Evolutionary conservation across 1,140 invertebrate species (phyloP), one percentile per base, ranked within the genome.

Genomic region (Neodiprion fabricii): DNA sequence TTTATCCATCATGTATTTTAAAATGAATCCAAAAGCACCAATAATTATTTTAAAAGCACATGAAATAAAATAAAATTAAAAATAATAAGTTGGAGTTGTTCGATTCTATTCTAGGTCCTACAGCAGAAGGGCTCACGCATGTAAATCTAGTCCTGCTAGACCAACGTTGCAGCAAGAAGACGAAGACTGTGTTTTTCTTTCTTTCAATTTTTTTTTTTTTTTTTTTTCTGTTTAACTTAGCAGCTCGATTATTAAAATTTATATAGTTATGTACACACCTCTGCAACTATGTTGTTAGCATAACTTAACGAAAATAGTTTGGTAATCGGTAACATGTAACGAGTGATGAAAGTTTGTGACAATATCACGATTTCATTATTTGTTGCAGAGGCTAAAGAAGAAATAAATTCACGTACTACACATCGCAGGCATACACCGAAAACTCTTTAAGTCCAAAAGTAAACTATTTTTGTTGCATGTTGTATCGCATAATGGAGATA

Each of bases 81-180:
- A 40, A 40, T 40, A 40, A 40, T 40, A 40, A 40, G 28, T 40
- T 40, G 28, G 28, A 40, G 28, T 40, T 40, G 28, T 40, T 40
- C 47, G 70, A 48, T 79, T 77, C 72, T 82, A 80, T 89, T 89
- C 78, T 87, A 90, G 90, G 89, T 90, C 79, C 88, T 96, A 83
- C 94, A 96, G 86, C 95, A 96, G 87, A 96, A 96, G 89, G 95
- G 95, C 79, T 96, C 95, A 81, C 91, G 95, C 82, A 97, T 97
- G 94, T 97, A 92, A 90, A 79, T 84, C 80, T 83, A 85, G 80
- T 83, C 79, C 79, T 76, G 82, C 81, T 85, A 78, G 75, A 79
- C 75, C 79, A 80, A 76, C 80, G 81, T 75, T 72, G 79, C 80
- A 80, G 78, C 81, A 75, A 77, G 79, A 85, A 83, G 78, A 83